Evolutionary conservation across 64 coral and sea anemone genomes (phyloP), one percentile per base, ranked within the genome.

Genomic region (Stichodactyla helianthus): DNA sequence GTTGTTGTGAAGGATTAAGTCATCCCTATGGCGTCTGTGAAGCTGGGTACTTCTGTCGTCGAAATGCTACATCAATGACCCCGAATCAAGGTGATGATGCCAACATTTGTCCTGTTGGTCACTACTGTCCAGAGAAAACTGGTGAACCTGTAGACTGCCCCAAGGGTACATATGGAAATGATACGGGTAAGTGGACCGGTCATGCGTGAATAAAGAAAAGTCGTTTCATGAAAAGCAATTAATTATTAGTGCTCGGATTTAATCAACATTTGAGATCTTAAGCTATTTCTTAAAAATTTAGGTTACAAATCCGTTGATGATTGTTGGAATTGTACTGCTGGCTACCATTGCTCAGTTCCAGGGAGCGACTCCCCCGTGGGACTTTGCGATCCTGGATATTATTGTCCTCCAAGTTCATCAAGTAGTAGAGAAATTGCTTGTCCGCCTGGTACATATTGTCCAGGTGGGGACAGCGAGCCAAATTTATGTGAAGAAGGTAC

Each of bases 291-390:
- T n/a, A 65, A 65, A 6, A 13, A 64, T 89, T 79, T 65, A 98
- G 96, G 89, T 4, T 95, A 92, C 79, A 98, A 95, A 58, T 86
- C 71, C 20, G 90, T 92, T 52, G 88, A 89, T 83, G 96, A 98
- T 60, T 98, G 96, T 51, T 89, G 88, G 90, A 90, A 92, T 87
- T 98, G 96, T 50, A 94, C 93, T 71, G 93, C 96, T 87, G 96
- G 96, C 50, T 93, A 79, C 20, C 88, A 95, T 27, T 98, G 96
- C 60, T 94, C 96, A 23, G 13, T 82, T 28, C 79, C 90, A 57
- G 96, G 96, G 2, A 15, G 35, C 1, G 56, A 85, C 83, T 59
- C 85, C 6, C 89, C 96, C 10, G 70, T 84, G 70, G 96, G 96
- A 77, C 87, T 61, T 51, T 98, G 96, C 88, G 71, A 81, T 25